Evolutionary conservation across 2,113 vertebrate species (phyloP), one percentile per base, ranked within the genome.

Genomic region (Sinocyclocheilus grahami): DNA sequence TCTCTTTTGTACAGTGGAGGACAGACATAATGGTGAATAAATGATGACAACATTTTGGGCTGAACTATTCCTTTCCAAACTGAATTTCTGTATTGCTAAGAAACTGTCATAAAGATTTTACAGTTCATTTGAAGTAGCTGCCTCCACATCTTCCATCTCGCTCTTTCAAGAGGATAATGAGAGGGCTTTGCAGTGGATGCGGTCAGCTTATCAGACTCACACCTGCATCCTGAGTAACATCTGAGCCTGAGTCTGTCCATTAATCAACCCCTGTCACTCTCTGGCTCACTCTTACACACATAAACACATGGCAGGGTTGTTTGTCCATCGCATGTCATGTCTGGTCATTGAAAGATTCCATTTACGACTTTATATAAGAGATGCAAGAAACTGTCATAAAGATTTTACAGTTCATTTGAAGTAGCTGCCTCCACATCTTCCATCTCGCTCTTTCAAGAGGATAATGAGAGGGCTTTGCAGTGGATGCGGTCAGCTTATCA

Each of bases 401-500:
- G 7, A 27, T 55, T 53, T n/a, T 22, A 11, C 77, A 13, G 2
- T 60, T 60, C 20, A 10, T 33, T 78, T 77, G 67, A 71, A 37
- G 30, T 37, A 71, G 18, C 18, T 74, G 16, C 16, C n/a, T 75
- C 71, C 16, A 63, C 46, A 37, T 55, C 18, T 55, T 79, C 46
- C n/a, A 14, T 16, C 42, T 78, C 80, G 37, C 30, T 27, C 67
- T 85, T 72, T 63, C 3, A 69, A 83, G 24, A 78, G n/a, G 55
- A 14, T 51, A 58, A 75, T 67, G 14, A 71, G 20, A 78, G 18
- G 12, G 74, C 67, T 87, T 69, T 51, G 33, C 75, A 80, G 58
- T 58, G 84, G 79, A 86, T 78, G 62, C 48, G 69, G 72, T 78
- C 82, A 27, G 55, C 62, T 78, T 83, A 83, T 83, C 79, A 53